These are phyloP conservation scores for Druceiella hillmani DNA, from an alignment of 2,888 invertebrate species.

Conservation along the genomic window DNA sequence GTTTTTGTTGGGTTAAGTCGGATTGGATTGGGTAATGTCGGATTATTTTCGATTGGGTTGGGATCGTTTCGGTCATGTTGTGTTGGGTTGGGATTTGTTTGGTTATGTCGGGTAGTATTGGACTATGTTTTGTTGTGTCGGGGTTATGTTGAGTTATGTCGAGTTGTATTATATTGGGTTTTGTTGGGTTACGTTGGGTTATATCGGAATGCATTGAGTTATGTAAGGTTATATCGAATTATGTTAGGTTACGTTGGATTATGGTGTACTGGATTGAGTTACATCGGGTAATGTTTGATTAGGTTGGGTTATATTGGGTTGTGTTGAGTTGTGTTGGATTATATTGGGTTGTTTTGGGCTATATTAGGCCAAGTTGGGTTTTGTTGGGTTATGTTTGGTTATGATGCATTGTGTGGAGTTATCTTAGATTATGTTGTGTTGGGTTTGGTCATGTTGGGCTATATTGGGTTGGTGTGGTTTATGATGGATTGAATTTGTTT, in stretches of 20 bases:
- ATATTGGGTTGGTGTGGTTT: conserved; percentile 2
- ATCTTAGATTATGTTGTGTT: conserved; percentile 4
- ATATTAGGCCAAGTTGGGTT: conserved; percentile 17
- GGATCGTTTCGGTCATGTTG: conserved; percentile 17
- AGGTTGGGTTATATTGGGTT: conserved; percentile 20
- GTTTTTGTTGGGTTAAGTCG: conserved; percentile 18
- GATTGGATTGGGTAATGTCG: conserved; percentile 15
- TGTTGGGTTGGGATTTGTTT: conserved; percentile 4
- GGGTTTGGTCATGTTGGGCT: conserved; percentile 4
- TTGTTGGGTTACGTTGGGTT: conserved; percentile 17
- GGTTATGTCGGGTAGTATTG: conserved; percentile 3
- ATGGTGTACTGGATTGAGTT: conserved; percentile 15
- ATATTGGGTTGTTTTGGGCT: conserved; percentile 14
- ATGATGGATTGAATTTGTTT: neutral
- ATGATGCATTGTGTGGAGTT: too few species aligned
- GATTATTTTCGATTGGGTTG: conserved; percentile 15
- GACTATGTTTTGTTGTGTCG: conserved; percentile 9
- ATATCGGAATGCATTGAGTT: conserved; percentile 15
- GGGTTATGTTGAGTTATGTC: conserved; percentile 19
- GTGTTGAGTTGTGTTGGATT: conserved; percentile 18
- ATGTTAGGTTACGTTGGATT: conserved; percentile 15
- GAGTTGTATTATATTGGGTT: conserved; percentile 17
- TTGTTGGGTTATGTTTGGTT: conserved; percentile 15
- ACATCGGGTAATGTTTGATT: too few species aligned
- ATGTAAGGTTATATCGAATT: conserved; percentile 15